Evolutionary conservation across 2,888 invertebrate genomes (phyloP), one percentile per base, ranked within the genome.

Genomic region (Desoria tigrina): DNA sequence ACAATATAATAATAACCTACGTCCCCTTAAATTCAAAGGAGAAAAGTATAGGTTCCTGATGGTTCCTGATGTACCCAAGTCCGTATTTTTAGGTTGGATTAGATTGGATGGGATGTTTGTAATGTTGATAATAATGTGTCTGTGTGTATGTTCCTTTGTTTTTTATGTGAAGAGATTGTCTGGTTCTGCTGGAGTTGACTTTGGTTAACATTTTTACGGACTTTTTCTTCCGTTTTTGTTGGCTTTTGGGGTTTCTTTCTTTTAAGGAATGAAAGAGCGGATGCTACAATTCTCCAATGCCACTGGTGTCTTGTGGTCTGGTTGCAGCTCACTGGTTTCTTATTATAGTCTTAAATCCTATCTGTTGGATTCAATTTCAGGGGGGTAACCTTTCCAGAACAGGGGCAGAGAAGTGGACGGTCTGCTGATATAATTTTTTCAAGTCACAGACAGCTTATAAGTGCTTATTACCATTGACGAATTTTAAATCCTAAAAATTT

Each of bases 61-160:
- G n/a, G n/a, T n/a, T n/a, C n/a, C n/a, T n/a, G n/a, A n/a, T n/a
- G n/a, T n/a, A 32, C 32, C 32, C 32, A 32, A n/a, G n/a, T n/a
- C n/a, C n/a, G 6, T 32, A 32, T 4, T 32, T 32, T 32, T 32
- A 26, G 27, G n/a, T 54, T 28, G 54, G 54, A 54, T 54, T 54
- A 54, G 28, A 54, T 54, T 54, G 54, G 54, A 54, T 51, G 32
- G 54, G 54, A 54, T 54, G 54, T 26, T 26, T 54, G 54, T 54
- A 54, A 54, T 54, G 32, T 28, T 54, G 54, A 54, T 54, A 54
- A 54, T 54, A 54, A 54, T 28, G 27, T 27, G 32, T 54, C 54
- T 54, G 32, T 24, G 51, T 24, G 51, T 51, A 21, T 51, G 21
- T 51, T 26, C 51, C n/a, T 26, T 51, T 7, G 32, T 32, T 42